Conservation (phyloP, 2,113 vertebrate species). For the Lonchura striata region DNA sequence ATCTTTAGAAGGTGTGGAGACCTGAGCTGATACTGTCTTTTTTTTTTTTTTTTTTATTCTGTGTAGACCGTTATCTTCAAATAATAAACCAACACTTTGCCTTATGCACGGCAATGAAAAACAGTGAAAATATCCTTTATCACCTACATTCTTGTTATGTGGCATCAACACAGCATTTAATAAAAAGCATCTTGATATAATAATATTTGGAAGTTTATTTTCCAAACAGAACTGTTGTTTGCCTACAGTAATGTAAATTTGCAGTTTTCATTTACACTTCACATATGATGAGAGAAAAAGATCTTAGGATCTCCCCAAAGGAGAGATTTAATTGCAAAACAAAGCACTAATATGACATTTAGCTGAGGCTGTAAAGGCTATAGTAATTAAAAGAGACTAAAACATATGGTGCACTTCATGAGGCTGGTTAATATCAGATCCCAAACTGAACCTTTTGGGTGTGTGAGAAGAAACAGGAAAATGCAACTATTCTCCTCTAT, state of each 20-base stretch:
- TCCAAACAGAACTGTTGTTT: conserved; percentile 19
- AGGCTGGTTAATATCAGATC: neutral
- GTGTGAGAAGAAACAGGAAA: neutral
- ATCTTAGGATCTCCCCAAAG: neutral
- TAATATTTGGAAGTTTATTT: conserved; percentile 34
- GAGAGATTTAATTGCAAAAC: conserved; percentile 34
- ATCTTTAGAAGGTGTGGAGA: neutral
- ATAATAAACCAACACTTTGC: neutral
- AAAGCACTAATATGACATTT: conserved; percentile 42
- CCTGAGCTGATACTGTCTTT: neutral
- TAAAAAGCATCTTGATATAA: neutral
- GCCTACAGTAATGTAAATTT: conserved; percentile 17
- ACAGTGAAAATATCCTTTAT: neutral
- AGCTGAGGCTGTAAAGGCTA: conserved; percentile 27
- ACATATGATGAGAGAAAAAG: neutral
- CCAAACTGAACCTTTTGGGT: neutral
- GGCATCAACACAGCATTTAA: neutral
- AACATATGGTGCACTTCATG: conserved; percentile 3
- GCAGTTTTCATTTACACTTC: neutral
- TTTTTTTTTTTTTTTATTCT: neutral
- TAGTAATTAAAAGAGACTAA: conserved; percentile 25
- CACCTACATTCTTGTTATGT: neutral
- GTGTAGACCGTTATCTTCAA: neutral
- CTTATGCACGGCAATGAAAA: neutral
- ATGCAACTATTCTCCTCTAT: neutral